Base-by-base conservation (phyloP, 2,888 invertebrate genomes). In the Nemurella pictetii region DNA sequence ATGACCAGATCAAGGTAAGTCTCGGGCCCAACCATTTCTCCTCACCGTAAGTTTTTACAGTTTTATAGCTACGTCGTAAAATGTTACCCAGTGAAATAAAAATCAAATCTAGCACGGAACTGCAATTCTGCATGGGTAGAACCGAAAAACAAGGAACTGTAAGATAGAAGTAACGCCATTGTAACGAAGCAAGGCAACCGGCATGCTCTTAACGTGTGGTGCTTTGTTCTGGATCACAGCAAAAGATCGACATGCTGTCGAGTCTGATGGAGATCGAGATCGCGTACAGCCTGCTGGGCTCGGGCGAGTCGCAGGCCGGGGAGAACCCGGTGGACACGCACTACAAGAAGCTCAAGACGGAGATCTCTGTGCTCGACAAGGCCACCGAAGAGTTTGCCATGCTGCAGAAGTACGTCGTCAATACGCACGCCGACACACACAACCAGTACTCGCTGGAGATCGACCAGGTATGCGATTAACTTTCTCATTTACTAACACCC, bases 371-470 rank as follows among this genome's bases (percentile, higher is more conserved):
- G 0, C 86, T 98, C 80, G 93, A 94, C 25, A 92, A 91, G 85
- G 90, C 90, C 0, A 91, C 93, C 0, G 94, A 95, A 0, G 97
- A 98, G 89, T 99, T 93, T 90, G 89, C 92, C 28, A 89, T 95
- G 86, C 93, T 99, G 27, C 87, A 93, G 83, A 92, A 95, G 83
- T 99, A 99, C 89, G 94, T 97, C 0, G 92, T 92, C 87, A 99
- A 99, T 89, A 99, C 98, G 0, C 99, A 99, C 90, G 99, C 96
- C 0, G 91, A 93, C 4, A 99, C 99, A 0, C 99, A 99, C 90
- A 92, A 92, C 32, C 92, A 92, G 86, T 97, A 96, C 89, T 92
- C 92, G 0, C 90, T 97, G 85, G 92, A 95, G 85, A 92, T 98
- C 80, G 90, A 92, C 27, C 93, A 95, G 87, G 93, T 93, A 88